Base-by-base conservation (phyloP, 2,113 vertebrate species). In the Stigmatopora nigra region DNA sequence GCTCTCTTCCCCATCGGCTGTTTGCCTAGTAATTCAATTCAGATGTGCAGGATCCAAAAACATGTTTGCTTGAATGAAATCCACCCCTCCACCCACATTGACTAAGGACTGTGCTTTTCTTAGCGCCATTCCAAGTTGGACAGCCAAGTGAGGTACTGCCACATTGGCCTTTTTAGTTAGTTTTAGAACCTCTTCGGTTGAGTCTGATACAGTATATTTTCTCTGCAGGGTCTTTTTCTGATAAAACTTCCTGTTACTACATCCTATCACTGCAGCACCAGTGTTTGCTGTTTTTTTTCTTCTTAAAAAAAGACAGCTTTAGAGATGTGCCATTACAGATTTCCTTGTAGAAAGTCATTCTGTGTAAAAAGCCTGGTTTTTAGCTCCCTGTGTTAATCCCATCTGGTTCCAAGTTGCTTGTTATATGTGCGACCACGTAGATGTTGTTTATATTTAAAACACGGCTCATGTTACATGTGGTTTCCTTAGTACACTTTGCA, bases 1-100 rank as follows among this genome's bases (percentile, higher is more conserved):
- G 84, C 82, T 87, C 85, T 85, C 80, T 84, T 89, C 84, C 87
- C 84, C 87, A 80, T 86, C 80, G 85, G 87, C 86, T 87, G 88
- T 92, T 91, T 92, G 90, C 86, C 82, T 89, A 88, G 88, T 92
- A 90, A 90, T 90, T 90, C 87, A 87, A 89, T 80, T 90, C 88
- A 88, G 84, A 89, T 89, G 88, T 90, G 87, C 86, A 88, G 85
- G 85, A 87, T 90, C 87, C 82, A 88, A 89, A 89, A 89, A 86
- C 87, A 89, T 89, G 90, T 90, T 90, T 90, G 84, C 86, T 86
- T 90, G 84, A 90, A 88, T 82, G 84, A 89, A 88, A 83, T 89
- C 84, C 88, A 85, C 86, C 84, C 82, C 82, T 86, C 85, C 86
- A 78, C 85, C 84, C 87, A 86, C 83, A 75, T 64, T 84, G 78